Base-by-base conservation (phyloP, 64 coral and sea anemone genomes). In the Pocillopora damicornis region DNA sequence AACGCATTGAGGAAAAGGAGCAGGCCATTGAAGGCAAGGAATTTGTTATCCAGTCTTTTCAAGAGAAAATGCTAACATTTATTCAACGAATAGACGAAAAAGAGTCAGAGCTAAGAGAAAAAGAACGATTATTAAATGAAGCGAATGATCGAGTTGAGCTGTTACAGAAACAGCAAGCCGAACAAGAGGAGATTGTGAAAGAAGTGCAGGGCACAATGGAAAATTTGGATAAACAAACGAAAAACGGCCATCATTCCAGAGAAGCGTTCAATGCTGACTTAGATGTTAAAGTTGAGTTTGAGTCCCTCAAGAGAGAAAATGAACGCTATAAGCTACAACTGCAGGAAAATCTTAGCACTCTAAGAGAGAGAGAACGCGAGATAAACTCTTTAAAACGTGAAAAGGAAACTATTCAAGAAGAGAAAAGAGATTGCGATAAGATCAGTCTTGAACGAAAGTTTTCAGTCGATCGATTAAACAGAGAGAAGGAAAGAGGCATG, bases 1-100 rank as follows among this genome's bases (percentile, higher is more conserved):
- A 85, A 51, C 35, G 79, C 0, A 59, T 97, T 36, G 91, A 93
- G 76, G 88, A 97, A 76, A 97, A 75, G 59, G 78, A 93, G 17
- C 60, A 93, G 36, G 12, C 74, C 9, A 76, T 97, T 15, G 74
- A 78, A n/a, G 78, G 74, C 0, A 97, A 93, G 61, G 91, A 97
- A 4, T 35, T 18, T 23, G 75, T 76, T 15, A 92, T 96, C 81
- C 61, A 81, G 62, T 34, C 17, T 17, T 89, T 92, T 65, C 60
- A 67, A 12, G 81, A 65, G 16, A 96, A 92, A 83, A 59, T 68
- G n/a, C 15, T 45, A 5, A 22, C 22, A 5, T 75, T 82, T 1
- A 87, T 4, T 37, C 56, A 73, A 75, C 17, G 13, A 65, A 74
- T 86, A 13, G 75, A 95, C 37, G 75, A 56, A 3, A 73, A 63